phyloP scores from a whole-genome alignment of 1,140 invertebrate species.

The Anastrepha ludens region DNA sequence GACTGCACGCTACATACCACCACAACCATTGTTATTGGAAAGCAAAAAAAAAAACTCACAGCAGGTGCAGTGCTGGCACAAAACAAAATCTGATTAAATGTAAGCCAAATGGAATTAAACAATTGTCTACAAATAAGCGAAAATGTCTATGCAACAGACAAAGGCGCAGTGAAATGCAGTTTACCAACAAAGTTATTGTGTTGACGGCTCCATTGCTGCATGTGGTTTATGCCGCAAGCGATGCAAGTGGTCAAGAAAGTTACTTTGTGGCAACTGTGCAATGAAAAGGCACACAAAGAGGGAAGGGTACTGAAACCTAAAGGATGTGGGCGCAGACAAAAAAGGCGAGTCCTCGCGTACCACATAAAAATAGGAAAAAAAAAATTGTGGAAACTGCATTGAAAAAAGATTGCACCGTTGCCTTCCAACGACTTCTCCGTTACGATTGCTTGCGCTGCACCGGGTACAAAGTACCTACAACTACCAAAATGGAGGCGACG shows the following conservation, averaged over 20 bases:
- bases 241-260: background rate
- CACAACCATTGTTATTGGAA: background rate
- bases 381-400: too few relatives aligned
- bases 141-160: background rate
- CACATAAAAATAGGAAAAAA: too few relatives aligned
- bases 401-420: background rate
- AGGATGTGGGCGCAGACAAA: constrained; percentile 5
- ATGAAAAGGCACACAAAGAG: background rate
- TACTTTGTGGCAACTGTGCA: background rate
- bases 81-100: background rate
- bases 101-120: background rate
- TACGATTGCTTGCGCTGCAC: background rate
- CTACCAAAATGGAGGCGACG: background rate
- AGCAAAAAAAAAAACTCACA: background rate
- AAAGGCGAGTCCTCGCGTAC: too few relatives aligned
- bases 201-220: background rate
- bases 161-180: background rate
- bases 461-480: background rate
- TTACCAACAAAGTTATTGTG: background rate
- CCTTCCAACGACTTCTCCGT: background rate
- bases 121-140: background rate
- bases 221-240: background rate
- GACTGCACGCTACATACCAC: too few relatives aligned
- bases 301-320: background rate
- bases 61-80: background rate